Evolutionary conservation across 2,888 invertebrate species (phyloP).

Genomic region (Tipula confusa): DNA sequence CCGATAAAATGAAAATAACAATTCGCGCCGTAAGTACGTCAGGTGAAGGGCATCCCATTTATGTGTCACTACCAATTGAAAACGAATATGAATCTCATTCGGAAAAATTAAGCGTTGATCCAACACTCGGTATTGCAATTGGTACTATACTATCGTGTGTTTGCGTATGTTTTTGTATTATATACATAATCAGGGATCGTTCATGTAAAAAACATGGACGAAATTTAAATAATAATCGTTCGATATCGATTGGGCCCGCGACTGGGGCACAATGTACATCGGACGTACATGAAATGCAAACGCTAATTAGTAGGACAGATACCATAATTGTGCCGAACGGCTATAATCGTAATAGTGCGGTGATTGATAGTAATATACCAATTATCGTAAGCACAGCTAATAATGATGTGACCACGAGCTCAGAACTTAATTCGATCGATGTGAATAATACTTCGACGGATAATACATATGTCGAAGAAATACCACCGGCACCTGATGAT

Average conservation of each 20-base stretch:
- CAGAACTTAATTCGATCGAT: neutral
- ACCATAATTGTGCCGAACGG: constrained; percentile 29
- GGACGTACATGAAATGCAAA: constrained; percentile 50
- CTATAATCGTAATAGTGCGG: neutral
- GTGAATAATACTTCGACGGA: neutral
- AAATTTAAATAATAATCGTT: constrained; percentile 30
- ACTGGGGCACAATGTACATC: constrained; percentile 40
- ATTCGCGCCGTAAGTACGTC: constrained; percentile 48
- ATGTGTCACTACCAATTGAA: constrained; percentile 41
- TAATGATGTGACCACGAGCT: neutral
- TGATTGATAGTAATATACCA: neutral
- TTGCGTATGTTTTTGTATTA: constrained; percentile 44
- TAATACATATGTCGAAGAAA: neutral
- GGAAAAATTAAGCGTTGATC: neutral
- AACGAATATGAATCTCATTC: neutral
- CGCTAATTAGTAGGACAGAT: constrained; percentile 43
- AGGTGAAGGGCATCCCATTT: constrained; percentile 48
- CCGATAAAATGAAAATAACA: constrained; percentile 47
- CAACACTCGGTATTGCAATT: constrained; percentile 40
- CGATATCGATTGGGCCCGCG: constrained; percentile 34
- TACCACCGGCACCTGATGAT: constrained; percentile 26
- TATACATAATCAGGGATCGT: constrained; percentile 45
- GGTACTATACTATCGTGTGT: constrained; percentile 44
- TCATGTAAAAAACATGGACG: constrained; percentile 44
- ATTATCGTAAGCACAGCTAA: neutral